Evolutionary conservation across 1,140 invertebrate species (phyloP).

Genomic region (Microplitis demolitor): DNA sequence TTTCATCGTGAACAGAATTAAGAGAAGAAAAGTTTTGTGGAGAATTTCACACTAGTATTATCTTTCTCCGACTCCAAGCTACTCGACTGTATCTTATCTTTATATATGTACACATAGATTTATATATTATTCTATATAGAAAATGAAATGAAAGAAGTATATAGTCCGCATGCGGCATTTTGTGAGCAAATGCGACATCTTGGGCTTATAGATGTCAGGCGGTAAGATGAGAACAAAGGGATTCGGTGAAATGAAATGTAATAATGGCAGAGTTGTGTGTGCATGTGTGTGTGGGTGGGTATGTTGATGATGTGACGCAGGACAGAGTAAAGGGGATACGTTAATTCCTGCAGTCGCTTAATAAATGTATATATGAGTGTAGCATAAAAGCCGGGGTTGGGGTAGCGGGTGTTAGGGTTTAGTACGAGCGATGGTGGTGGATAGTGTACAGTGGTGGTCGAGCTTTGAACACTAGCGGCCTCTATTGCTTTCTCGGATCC

Average conservation of each 20-base stretch:
- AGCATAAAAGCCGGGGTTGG: no score
- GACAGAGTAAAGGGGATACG: not conserved
- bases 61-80: not conserved
- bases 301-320: no score
- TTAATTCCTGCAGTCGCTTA: conserved; percentile 8
- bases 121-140: no score
- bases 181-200: no score
- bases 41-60: not conserved
- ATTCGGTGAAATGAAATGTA: not conserved
- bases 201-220: no score
- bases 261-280: not conserved
- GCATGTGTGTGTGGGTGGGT: no score
- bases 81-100: not conserved
- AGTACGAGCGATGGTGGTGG: no score
- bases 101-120: no score
- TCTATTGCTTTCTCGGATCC: not conserved
- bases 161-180: no score
- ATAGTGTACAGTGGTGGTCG: not conserved
- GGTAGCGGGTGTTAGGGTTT: no score
- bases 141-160: no score
- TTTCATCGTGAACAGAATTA: conserved; percentile 9
- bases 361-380: not conserved
- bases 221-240: not conserved
- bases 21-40: not conserved
- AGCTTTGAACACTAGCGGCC: not conserved